Evolutionary conservation across 2,113 vertebrate species (phyloP), one percentile per base, ranked within the genome.

Genomic region (Pelecanus crispus): DNA sequence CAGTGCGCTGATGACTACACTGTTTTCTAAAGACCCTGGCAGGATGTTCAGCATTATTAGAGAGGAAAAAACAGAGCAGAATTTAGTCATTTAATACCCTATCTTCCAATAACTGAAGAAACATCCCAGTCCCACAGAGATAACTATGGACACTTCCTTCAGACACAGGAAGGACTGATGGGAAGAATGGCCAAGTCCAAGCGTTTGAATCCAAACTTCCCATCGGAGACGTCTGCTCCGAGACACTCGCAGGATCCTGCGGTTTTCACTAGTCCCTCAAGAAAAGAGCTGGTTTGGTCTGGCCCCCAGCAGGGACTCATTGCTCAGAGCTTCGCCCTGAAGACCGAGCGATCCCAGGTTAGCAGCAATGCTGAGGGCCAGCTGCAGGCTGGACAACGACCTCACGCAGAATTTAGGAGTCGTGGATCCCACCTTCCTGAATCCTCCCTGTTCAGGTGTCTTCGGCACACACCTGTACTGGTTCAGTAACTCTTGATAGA

Each of bases 1-100:
- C 83, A 83, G 10, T 36, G 56, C 7, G 2, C 88, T 70, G 67
- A 78, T 70, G 80, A 85, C 59, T 83, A 13, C 59, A 52, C 26
- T 81, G 47, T 47, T 94, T 75, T 75, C 85, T 83, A 14, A 91
- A 92, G 62, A 75, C 25, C 67, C 77, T 86, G 93, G 85, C 81
- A 79, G 65, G 56, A 74, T 13, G 36, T 17, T 40, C 73, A 89
- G 44, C 73, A 49, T 53, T 86, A 73, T 62, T 49, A 66, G 32
- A 84, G 55, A 59, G 49, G 38, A 50, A 63, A 63, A 88, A 80
- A 52, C 49, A 56, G 49, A 45, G 28, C 21, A 77, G 70, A 83
- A 59, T 73, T 86, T 19, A 83, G 63, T 56, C 31, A 79, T 83
- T 74, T 72, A 40, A 68, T 71, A 47, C 4, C 19, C 24, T 32